Evolutionary conservation across 2,888 invertebrate species (phyloP), one percentile per base, ranked within the genome.

Genomic region (Augiades crinisus): DNA sequence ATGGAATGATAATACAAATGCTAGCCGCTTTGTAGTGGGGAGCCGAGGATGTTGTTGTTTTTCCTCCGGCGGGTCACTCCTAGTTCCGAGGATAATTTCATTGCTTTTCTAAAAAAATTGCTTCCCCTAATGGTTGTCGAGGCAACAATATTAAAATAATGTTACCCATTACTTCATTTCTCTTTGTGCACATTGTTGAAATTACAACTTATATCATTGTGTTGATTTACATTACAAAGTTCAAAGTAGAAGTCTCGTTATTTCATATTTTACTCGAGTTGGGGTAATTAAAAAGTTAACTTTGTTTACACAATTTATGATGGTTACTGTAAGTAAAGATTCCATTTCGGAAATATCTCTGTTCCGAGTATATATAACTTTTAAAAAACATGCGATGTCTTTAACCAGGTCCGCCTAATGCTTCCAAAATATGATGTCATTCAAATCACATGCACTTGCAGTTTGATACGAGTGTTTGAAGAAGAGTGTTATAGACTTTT

Each of bases 1-100:
- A 89, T 89, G 88, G 86, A 89, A 89, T 88, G 84, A 89, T 88
- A 89, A 89, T 87, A 88, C 81, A 74, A 85, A 82, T 83, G 82
- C 78, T 85, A 70, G 75, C 80, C 79, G 81, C 86, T 86, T 84
- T 86, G 86, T 87, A 83, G 85, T 84, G 78, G 75, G 76, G 66
- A 74, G 70, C 71, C 71, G 78, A 75, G 77, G 75, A 83, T 83
- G 79, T 83, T 84, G 81, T 83, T 85, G 81, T 83, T 82, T 81
- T 82, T 80, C 81, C 82, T 72, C 73, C 53, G 80, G 82, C 82
- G 74, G 79, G 83, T 84, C 84, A 83, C 80, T 84, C 27, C 78
- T 82, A 85, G 83, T 84, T 80, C 77, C 78, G 78, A 78, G 80
- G 78, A 75, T 84, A 84, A 85, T 84, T 81, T 78, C 73, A 80